These are phyloP conservation scores for Malurus splendens DNA, from an alignment of 2,797 vertebrate species.

Conservation along the genomic window DNA sequence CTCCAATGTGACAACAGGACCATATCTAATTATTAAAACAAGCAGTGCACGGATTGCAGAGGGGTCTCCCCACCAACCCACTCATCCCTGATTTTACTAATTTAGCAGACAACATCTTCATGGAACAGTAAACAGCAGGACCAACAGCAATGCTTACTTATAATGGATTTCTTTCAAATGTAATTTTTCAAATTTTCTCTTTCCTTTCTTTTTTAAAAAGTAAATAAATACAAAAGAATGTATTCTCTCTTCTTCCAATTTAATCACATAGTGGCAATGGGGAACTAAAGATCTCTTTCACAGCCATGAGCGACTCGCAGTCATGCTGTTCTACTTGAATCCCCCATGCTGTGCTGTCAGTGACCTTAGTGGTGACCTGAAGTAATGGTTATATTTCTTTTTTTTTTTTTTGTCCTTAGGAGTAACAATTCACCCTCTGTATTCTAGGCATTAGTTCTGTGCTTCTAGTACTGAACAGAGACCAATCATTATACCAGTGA, in stretches of 20 bases:
- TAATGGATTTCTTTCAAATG: not conserved
- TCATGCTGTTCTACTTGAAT: slow-evolving; percentile 34
- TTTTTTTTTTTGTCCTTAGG: not conserved
- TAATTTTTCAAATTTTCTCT: not conserved
- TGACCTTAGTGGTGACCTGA: slow-evolving; percentile 38
- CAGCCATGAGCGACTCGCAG: not conserved
- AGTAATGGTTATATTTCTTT: slow-evolving; percentile 27
- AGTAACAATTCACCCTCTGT: slow-evolving; percentile 30
- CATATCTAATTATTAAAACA: slow-evolving; percentile 45
- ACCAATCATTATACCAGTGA: not conserved
- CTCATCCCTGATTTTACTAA: not conserved
- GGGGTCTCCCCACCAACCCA: not conserved
- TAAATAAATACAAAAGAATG: not conserved
- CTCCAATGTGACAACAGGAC: slow-evolving; percentile 23
- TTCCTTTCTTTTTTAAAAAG: not conserved
- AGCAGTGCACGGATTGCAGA: not conserved
- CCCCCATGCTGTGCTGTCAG: slow-evolving; percentile 19
- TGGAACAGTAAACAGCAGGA: not conserved
- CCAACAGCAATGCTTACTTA: not conserved
- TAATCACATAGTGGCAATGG: not conserved
- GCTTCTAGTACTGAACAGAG: not conserved
- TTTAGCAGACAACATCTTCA: not conserved
- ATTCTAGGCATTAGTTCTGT: not conserved
- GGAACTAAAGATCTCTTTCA: slow-evolving; percentile 29
- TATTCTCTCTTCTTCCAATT: not conserved